These are phyloP conservation scores for Grammomys surdaster DNA, from an alignment of 2,113 vertebrate genomes.

Conservation along the genomic window DNA sequence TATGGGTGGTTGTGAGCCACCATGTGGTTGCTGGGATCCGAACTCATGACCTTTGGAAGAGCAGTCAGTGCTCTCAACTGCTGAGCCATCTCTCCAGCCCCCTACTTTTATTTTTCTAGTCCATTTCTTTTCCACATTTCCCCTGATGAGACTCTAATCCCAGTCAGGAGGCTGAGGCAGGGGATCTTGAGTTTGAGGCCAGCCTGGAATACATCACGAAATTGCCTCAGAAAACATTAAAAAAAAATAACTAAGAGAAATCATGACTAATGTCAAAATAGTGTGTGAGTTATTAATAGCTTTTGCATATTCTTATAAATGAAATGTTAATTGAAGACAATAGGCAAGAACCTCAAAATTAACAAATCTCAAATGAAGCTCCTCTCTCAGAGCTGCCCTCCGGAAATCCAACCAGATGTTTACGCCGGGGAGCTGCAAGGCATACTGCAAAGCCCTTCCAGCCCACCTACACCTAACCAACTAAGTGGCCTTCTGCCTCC, in stretches of 20 bases:
- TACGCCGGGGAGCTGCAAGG: neutral
- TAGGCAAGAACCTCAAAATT: neutral
- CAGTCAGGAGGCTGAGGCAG: neutral
- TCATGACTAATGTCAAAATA: neutral
- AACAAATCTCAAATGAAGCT: neutral
- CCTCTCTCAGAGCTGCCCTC: neutral
- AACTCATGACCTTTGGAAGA: too few relatives aligned
- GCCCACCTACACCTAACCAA: neutral
- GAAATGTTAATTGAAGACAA: slow-evolving; percentile 18
- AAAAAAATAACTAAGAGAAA: neutral
- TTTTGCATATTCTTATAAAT: slow-evolving; percentile 37
- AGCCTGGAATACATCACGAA: neutral
- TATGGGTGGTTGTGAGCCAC: too few relatives aligned
- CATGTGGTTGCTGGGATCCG: too few relatives aligned
- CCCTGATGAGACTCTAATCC: too few relatives aligned
- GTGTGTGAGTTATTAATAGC: neutral
- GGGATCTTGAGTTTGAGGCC: neutral
- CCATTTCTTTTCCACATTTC: neutral
- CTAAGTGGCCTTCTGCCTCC: neutral
- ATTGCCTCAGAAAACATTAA: neutral
- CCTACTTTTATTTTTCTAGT: too few relatives aligned
- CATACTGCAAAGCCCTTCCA: neutral
- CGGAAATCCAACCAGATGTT: neutral
- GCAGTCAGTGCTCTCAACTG: too few relatives aligned
- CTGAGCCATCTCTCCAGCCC: too few relatives aligned